Conservation (phyloP, 2,888 invertebrate genomes). For the Aspidiotus rigidus region DNA sequence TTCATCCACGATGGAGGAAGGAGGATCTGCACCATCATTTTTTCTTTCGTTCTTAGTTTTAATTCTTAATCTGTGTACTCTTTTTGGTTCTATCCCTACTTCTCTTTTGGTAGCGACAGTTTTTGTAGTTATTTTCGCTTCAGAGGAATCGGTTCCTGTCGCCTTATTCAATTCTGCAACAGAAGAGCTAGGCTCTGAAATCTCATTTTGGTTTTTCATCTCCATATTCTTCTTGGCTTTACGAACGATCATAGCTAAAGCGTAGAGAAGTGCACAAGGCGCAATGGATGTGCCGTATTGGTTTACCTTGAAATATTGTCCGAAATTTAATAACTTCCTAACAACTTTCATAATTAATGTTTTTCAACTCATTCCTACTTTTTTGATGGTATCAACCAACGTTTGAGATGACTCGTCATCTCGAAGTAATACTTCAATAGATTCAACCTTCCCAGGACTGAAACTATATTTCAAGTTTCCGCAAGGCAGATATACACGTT, state of each 20-base stretch:
- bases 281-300: slow-evolving; percentile 14
- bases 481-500: slow-evolving; percentile 12
- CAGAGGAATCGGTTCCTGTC: not conserved
- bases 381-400: slow-evolving; percentile 16
- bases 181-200: not conserved
- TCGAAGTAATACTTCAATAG: slow-evolving; percentile 6
- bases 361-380: not conserved
- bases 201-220: not conserved
- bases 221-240: slow-evolving; percentile 13
- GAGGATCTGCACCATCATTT: not conserved
- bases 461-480: slow-evolving; percentile 1
- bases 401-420: slow-evolving; percentile 11
- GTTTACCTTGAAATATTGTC: slow-evolving; percentile 7
- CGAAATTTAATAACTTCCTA: not conserved
- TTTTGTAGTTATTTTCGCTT: not conserved
- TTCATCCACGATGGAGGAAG: not conserved
- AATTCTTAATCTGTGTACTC: no score
- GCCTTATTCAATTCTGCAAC: not conserved
- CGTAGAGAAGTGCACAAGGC: slow-evolving; percentile 18
- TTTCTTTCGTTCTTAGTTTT: not conserved
- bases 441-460: slow-evolving; percentile 8
- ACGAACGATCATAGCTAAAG: slow-evolving; percentile 19
- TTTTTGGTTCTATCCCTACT: not conserved
- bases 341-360: not conserved
- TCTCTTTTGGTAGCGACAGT: not conserved